These are phyloP conservation scores for Bombus huntii DNA, from an alignment of 1,140 invertebrate species.

Conservation along the genomic window DNA sequence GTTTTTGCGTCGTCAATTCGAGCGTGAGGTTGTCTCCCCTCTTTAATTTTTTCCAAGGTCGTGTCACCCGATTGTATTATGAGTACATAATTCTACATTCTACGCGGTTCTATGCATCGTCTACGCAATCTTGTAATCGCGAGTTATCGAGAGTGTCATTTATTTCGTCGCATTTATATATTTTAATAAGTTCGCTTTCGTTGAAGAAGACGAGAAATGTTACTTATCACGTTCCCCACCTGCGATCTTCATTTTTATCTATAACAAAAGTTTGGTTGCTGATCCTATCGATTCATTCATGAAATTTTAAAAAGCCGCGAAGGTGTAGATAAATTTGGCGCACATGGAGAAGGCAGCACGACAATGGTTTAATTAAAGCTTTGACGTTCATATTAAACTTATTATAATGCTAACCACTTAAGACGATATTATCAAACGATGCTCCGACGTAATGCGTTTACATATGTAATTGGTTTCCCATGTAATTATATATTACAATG, in stretches of 20 bases:
- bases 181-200: too few relatives aligned
- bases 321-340: not conserved
- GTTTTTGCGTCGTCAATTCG: slow-evolving; percentile 42
- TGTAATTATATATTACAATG: not conserved
- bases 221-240: too few relatives aligned
- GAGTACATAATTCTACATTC: not conserved
- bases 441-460: not conserved
- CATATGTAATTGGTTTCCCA: not conserved
- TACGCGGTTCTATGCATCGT: not conserved
- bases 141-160: not conserved
- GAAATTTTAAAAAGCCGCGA: too few relatives aligned
- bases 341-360: not conserved
- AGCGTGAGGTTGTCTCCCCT: not conserved
- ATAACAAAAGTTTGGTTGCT: not conserved
- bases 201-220: too few relatives aligned
- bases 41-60: slow-evolving; percentile 13
- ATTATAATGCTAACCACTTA: not conserved
- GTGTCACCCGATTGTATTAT: not conserved
- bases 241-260: not conserved
- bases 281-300: not conserved
- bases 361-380: not conserved
- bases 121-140: not conserved
- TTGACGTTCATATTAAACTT: not conserved
- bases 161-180: not conserved
- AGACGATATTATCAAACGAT: not conserved